Base-by-base conservation (phyloP, 92 coral and sea anemone genomes). In the Diadumene lineata region DNA sequence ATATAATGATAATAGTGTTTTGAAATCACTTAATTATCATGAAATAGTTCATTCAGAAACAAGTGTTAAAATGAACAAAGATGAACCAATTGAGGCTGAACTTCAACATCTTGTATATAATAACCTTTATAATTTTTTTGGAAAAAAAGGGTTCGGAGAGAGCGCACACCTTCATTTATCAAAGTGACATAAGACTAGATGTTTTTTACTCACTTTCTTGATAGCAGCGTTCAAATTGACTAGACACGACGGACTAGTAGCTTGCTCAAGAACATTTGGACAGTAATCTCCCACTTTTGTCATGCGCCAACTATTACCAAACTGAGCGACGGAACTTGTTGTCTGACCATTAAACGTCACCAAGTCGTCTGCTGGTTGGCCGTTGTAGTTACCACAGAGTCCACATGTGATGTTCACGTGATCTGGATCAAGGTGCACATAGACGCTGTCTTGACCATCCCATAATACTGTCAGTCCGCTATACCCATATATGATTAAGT, bases 261-360 rank as follows among this genome's bases (percentile, higher is more conserved):
- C 79, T 11, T 27, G 53, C 7, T 81, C 93, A 15, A 68, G 79
- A 17, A 83, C 87, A 75, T 89, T 77, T 4, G 84, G 79, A 56
- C 98, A 92, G 22, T 26, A 33, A 69, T 86, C 90, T 33, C 79
- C 84, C 33, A 86, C 73, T 28, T 70, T 70, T 23, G 92, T 79
- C 98, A 92, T 92, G 78, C 89, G 92, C 88, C 88, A 92, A 70
- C 98, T 92, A 76, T 92, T 92, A 50, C 88, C 98, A 72, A 92
- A 92, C 69, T 56, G 77, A 57, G 92, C 91, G 31, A 86, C 89
- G n/a, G 94, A 89, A 18, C 85, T 70, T 24, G 85, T 93, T 31
- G 43, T 87, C 43, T 86, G 87, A 64, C 94, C 90, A 48, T 84
- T 69, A 9, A 82, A 74, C 46, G 94, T 92, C 55, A 81, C 77